Conservation (phyloP, 2,888 invertebrate species). For the Calephelis perditalis region DNA sequence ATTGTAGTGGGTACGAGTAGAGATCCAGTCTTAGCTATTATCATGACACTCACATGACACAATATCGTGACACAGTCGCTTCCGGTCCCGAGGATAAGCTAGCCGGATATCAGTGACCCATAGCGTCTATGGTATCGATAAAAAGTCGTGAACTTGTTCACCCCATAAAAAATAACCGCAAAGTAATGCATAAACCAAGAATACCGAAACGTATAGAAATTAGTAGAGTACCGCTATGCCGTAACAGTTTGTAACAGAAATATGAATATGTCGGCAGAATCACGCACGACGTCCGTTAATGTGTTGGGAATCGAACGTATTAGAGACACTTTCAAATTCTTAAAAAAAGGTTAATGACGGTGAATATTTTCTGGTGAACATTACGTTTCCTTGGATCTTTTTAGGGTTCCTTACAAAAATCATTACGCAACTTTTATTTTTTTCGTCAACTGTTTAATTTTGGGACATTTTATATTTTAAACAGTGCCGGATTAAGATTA, state of each 20-base stretch:
- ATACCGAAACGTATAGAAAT: conserved; percentile 33
- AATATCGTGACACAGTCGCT: neutral
- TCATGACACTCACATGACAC: too few relatives aligned
- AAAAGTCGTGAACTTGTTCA: conserved; percentile 16
- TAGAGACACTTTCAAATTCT: conserved; percentile 31
- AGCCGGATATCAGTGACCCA: neutral
- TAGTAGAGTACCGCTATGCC: conserved; percentile 32
- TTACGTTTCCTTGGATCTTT: neutral
- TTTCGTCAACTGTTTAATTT: too few relatives aligned
- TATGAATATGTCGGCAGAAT: conserved; percentile 31
- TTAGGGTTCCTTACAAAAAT: too few relatives aligned
- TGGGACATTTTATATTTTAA: too few relatives aligned
- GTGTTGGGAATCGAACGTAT: conserved; percentile 20
- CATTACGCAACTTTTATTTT: too few relatives aligned
- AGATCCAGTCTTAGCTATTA: neutral
- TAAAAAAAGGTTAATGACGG: conserved; percentile 13
- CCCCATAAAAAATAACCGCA: conserved; percentile 30
- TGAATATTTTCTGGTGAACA: conserved; percentile 10
- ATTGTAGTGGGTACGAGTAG: neutral
- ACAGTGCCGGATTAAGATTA: too few relatives aligned
- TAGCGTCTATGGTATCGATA: neutral
- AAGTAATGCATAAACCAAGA: conserved; percentile 29
- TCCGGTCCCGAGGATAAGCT: neutral
- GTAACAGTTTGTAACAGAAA: conserved; percentile 34
- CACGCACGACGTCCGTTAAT: conserved; percentile 31